Conservation (phyloP, 2,797 vertebrate genomes). For the Cossypha caffra region DNA sequence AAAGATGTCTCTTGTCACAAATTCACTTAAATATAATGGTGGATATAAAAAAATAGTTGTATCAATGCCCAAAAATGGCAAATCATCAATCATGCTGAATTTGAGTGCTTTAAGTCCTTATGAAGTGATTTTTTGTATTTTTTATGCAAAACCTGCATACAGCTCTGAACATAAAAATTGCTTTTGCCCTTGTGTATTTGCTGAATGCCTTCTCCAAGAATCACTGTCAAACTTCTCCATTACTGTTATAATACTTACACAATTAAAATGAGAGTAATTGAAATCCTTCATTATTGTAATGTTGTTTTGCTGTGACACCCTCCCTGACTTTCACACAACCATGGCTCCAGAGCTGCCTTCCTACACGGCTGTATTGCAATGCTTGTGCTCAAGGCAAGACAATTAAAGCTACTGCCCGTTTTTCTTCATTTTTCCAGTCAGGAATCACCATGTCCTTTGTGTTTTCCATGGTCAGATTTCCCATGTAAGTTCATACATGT, state of each 20-base stretch:
- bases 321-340: background rate
- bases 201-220: background rate
- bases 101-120: background rate
- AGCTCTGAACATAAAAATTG: background rate
- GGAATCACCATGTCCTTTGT: background rate
- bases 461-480: background rate
- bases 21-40: background rate
- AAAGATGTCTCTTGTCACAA: background rate
- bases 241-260: background rate
- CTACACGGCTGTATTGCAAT: background rate
- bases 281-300: background rate
- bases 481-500: accelerated
- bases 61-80: background rate
- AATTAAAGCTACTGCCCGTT: background rate
- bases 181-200: background rate
- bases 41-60: background rate
- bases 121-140: background rate
- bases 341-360: background rate
- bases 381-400: background rate
- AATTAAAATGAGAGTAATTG: background rate
- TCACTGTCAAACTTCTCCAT: background rate
- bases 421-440: background rate
- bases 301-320: background rate
- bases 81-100: background rate
- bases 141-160: background rate